Evolutionary conservation across 2,113 vertebrate species (phyloP).

Genomic region (Camelus bactrianus): DNA sequence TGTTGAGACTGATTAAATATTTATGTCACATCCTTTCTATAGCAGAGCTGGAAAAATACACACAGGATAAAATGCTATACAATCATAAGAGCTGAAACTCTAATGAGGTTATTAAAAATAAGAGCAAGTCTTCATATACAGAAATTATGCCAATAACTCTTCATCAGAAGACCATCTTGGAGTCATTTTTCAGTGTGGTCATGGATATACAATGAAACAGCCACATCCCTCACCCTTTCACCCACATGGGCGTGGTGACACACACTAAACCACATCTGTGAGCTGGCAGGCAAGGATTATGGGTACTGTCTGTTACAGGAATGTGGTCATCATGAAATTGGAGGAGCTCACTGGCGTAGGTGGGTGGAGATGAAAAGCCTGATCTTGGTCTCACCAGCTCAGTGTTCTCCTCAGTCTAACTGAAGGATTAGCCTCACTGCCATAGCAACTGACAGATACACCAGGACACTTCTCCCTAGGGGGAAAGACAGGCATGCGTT

Average conservation of each 20-base stretch:
- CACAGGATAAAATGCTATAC: constrained; percentile 55
- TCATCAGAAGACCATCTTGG: not conserved
- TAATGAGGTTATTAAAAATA: constrained; percentile 55
- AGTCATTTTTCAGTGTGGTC: constrained; percentile 7
- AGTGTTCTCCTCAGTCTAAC: not conserved
- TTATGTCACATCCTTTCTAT: constrained; percentile 80
- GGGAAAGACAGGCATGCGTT: not conserved
- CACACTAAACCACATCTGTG: constrained; percentile 36
- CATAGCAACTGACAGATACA: not conserved
- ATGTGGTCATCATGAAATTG: not conserved
- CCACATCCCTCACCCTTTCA: not conserved
- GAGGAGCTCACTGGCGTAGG: not conserved
- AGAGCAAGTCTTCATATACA: not conserved
- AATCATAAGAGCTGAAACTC: constrained; percentile 34
- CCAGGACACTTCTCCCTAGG: not conserved
- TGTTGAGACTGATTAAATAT: constrained; percentile 84
- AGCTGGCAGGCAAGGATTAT: constrained; percentile 14
- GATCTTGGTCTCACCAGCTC: not conserved
- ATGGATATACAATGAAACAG: not conserved
- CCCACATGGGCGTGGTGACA: not conserved
- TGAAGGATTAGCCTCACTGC: not conserved
- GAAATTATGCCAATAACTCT: constrained; percentile 3
- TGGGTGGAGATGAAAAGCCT: not conserved
- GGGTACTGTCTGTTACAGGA: not conserved
- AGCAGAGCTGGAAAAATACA: constrained; percentile 73